Evolutionary conservation across 1,140 invertebrate genomes (phyloP).

Genomic region (Phymorhynchus buccinoides): DNA sequence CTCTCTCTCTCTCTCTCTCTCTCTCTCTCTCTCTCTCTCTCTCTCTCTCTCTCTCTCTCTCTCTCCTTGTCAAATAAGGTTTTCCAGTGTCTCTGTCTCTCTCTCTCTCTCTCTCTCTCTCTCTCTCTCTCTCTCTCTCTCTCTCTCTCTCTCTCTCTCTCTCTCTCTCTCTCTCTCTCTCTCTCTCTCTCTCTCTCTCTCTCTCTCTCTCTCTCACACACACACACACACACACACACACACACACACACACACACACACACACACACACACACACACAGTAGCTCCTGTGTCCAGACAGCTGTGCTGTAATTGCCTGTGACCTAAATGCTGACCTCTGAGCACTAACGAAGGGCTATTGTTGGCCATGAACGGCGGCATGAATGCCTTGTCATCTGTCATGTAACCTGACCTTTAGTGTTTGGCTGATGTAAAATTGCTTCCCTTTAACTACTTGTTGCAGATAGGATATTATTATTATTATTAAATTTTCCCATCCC

Average conservation of each 20-base stretch:
- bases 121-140: neutral
- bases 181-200: neutral
- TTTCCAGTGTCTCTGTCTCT: no score
- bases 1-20: neutral
- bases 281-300: neutral
- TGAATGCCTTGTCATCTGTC: no score
- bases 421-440: no score
- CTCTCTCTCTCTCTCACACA: neutral
- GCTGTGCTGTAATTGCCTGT: no score
- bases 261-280: slow-evolving; percentile 3
- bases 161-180: neutral
- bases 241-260: neutral
- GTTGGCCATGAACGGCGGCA: no score
- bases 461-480: no score
- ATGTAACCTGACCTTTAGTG: no score
- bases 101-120: neutral
- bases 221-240: neutral
- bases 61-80: no score
- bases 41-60: no score
- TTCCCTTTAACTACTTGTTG: no score
- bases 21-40: no score
- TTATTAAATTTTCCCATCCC: no score
- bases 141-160: neutral
- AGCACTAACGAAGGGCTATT: neutral
- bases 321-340: neutral